A percentile compares a stretch with the other conserved stretches of the same genome.
Evolutionary conservation across 2,888 invertebrate species (phyloP).

Genomic region (Drosophila macrospina): DNA sequence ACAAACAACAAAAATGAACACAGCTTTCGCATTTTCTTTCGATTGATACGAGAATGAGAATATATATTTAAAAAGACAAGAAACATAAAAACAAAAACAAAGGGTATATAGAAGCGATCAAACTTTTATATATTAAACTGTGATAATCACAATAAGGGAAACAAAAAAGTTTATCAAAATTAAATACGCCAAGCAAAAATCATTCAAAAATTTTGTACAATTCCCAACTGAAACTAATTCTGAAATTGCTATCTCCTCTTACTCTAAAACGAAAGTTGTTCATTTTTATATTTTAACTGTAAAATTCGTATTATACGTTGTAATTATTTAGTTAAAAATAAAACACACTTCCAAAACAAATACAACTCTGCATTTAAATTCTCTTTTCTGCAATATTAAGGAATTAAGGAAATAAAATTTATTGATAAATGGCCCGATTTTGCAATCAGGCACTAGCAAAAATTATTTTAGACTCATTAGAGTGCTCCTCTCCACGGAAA

Average conservation of each 20-base stretch:
- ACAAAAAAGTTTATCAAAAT: constrained; percentile 20
- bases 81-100: constrained; percentile 37
- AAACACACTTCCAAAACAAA: constrained; percentile 43
- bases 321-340: constrained; percentile 76
- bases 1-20: constrained; percentile 15
- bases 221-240: neutral
- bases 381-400: no score
- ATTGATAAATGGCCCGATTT: constrained; percentile 59
- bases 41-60: constrained; percentile 32
- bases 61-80: neutral
- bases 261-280: constrained; percentile 60
- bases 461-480: constrained; percentile 88
- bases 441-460: constrained; percentile 70
- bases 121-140: constrained; percentile 82
- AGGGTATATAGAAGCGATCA: constrained; percentile 59
- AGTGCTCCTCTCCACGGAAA: constrained; percentile 91
- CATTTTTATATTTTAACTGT: constrained; percentile 63
- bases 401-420: neutral
- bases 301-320: constrained; percentile 81
- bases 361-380: no score
- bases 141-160: constrained; percentile 80
- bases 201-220: constrained; percentile 1
- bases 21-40: constrained; percentile 48
- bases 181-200: constrained; percentile 3
- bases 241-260: neutral